phyloP scores from a whole-genome alignment of 2,113 vertebrate genomes.

The Onychostoma macrolepis region DNA sequence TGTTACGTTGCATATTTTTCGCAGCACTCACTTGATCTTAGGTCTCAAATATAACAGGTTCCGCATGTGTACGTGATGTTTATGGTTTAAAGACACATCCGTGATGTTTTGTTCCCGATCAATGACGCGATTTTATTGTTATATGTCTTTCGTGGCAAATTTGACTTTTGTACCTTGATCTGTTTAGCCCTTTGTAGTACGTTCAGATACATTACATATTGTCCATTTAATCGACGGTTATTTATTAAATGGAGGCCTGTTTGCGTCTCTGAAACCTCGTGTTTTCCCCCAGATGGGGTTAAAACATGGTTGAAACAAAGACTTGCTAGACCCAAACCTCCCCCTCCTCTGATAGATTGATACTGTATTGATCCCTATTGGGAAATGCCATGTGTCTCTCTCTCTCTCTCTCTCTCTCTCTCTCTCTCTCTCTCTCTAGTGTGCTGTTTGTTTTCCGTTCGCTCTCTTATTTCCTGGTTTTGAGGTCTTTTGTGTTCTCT shows the following conservation, averaged over 20 bases:
- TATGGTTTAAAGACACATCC: background rate
- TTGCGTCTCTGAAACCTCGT: background rate
- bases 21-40: background rate
- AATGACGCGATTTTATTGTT: background rate
- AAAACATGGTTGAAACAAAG: conserved; percentile 37
- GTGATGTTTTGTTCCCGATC: background rate
- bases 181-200: background rate
- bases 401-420: no score
- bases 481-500: background rate
- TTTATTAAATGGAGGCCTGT: background rate
- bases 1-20: conserved; percentile 48
- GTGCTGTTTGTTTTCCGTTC: conserved; percentile 6
- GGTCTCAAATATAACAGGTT: conserved; percentile 1
- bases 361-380: conserved; percentile 36
- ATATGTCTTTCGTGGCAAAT: background rate
- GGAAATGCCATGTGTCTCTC: background rate
- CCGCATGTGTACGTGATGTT: conserved; percentile 21
- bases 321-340: background rate
- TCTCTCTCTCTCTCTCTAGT: no score
- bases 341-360: background rate
- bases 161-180: background rate
- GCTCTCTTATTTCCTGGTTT: conserved; percentile 14
- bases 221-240: background rate
- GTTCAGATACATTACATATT: background rate
- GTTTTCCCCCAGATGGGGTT: conserved; percentile 3